A percentile compares a stretch with the other conserved stretches of the same genome.
phyloP scores from a whole-genome alignment of 2,113 vertebrate genomes.

The Cyanistes caeruleus region DNA sequence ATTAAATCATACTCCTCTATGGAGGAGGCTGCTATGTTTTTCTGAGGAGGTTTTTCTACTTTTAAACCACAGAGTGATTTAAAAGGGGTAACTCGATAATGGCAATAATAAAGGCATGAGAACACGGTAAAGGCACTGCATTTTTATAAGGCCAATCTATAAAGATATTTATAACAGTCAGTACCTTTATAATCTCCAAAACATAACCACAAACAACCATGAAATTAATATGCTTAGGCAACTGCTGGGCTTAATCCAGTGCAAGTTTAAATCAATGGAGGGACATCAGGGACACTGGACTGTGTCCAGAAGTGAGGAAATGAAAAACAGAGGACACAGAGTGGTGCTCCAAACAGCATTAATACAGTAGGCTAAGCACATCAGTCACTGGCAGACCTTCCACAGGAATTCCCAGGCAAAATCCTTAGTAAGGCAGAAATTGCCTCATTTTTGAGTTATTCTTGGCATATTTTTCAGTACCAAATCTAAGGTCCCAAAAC shows the following conservation, averaged over 20 bases:
- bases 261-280: conserved; percentile 5
- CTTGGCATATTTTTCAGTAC: background rate
- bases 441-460: background rate
- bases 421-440: background rate
- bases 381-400: background rate
- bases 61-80: background rate
- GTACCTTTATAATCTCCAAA: conserved; percentile 3
- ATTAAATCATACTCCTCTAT: background rate
- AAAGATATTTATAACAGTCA: conserved; percentile 24
- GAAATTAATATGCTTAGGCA: conserved; percentile 23
- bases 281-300: background rate
- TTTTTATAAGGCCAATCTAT: conserved; percentile 16
- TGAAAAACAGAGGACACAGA: background rate
- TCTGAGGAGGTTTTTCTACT: background rate
- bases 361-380: background rate
- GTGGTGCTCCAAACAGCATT: background rate
- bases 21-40: background rate
- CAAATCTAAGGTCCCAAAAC: background rate
- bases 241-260: conserved; percentile 32
- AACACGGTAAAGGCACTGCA: background rate
- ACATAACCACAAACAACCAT: background rate
- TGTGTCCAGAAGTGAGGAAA: background rate
- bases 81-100: background rate
- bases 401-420: background rate
- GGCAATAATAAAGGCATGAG: background rate